phyloP scores from a whole-genome alignment of 2,888 invertebrate genomes.

The Cancer borealis region DNA sequence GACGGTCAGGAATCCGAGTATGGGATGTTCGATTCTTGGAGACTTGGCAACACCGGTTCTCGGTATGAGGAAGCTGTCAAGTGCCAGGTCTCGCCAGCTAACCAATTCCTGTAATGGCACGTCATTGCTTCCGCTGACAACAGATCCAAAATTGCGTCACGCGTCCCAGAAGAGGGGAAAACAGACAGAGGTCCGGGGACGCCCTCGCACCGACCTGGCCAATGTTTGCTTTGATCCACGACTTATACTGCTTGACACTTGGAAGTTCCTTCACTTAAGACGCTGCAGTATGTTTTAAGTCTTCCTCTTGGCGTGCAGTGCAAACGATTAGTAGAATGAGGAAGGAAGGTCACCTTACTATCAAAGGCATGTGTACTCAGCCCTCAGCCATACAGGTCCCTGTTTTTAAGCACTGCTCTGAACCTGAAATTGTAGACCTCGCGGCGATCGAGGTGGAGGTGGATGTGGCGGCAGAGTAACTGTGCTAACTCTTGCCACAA shows the following conservation, averaged over 20 bases:
- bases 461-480: background rate
- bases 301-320: background rate
- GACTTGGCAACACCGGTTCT: slow-evolving; percentile 20
- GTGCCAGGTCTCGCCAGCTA: slow-evolving; percentile 22
- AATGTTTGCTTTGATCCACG: background rate
- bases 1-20: background rate
- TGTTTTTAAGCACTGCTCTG: background rate
- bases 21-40: background rate
- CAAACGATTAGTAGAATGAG: background rate
- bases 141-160: background rate
- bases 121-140: background rate
- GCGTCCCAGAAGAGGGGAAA: background rate
- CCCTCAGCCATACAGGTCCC: background rate
- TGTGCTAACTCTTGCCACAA: background rate
- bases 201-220: background rate
- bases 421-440: background rate
- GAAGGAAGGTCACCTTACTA: background rate
- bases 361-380: background rate
- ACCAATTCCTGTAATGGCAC: background rate
- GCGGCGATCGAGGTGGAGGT: background rate
- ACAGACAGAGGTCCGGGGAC: slow-evolving; percentile 8
- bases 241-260: background rate
- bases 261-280: background rate
- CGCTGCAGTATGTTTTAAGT: background rate
- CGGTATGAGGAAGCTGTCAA: slow-evolving; percentile 18